A percentile compares a stretch with the other conserved stretches of the same genome.
phyloP scores from a whole-genome alignment of 2,113 vertebrate species.

The Brachypteracias leptosomus region DNA sequence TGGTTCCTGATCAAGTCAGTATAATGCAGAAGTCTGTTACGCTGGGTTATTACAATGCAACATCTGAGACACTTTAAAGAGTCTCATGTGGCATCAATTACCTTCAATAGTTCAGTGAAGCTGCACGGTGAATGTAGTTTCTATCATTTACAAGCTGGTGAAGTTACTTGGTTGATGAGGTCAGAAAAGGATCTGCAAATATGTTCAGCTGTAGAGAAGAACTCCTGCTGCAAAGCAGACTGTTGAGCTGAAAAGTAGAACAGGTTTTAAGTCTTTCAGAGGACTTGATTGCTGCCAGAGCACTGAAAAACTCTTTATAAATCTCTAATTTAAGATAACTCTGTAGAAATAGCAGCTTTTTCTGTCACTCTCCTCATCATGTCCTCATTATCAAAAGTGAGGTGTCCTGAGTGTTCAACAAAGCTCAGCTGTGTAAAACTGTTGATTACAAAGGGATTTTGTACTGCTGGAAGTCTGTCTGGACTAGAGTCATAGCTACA shows the following conservation, averaged over 20 bases:
- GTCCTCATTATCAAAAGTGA: not conserved
- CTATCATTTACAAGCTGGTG: slow-evolving; percentile 46
- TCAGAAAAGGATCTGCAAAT: slow-evolving; percentile 74
- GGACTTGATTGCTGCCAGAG: not conserved
- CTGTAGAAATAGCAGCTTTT: not conserved
- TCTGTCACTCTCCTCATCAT: not conserved
- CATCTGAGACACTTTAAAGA: not conserved
- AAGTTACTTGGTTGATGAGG: slow-evolving; percentile 73
- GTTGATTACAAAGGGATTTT: not conserved
- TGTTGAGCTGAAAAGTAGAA: slow-evolving; percentile 65
- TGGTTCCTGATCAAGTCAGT: not conserved
- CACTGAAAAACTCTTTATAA: not conserved
- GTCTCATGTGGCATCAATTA: not conserved
- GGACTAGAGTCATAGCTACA: not conserved
- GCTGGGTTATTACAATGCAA: not conserved
- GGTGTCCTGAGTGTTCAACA: not conserved
- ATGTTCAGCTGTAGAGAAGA: slow-evolving; percentile 73
- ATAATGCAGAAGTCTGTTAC: not conserved
- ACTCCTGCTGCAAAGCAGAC: slow-evolving; percentile 39
- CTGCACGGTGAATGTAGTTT: not conserved
- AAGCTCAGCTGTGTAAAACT: not conserved
- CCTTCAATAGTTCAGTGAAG: not conserved
- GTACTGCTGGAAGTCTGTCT: not conserved
- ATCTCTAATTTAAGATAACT: not conserved
- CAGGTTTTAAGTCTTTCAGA: not conserved